A percentile compares a stretch with the other conserved stretches of the same genome.
Evolutionary conservation across 2,797 vertebrate species (phyloP).

Genomic region (Notolabrus celidotus): DNA sequence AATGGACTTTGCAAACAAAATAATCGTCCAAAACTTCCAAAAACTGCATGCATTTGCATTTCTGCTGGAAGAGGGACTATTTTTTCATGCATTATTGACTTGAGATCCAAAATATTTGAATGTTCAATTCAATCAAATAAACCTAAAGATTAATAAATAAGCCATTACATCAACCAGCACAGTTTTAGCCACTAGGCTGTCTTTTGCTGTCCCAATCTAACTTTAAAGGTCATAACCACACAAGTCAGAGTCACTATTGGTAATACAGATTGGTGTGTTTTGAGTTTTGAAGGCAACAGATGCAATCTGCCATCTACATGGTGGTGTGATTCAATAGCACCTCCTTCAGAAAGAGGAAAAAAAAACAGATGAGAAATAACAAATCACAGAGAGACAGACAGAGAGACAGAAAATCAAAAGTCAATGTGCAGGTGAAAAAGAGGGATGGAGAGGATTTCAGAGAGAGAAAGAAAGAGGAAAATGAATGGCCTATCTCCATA

Average conservation of each 20-base stretch:
- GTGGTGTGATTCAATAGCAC: conserved; percentile 14
- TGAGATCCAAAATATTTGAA: not conserved
- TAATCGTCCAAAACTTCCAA: not conserved
- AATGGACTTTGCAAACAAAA: conserved; percentile 7
- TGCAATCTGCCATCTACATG: conserved; percentile 4
- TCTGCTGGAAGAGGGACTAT: not conserved
- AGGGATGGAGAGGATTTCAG: conserved; percentile 41
- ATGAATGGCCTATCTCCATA: conserved; percentile 68
- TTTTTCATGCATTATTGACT: not conserved
- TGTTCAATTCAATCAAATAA: not conserved
- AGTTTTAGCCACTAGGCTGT: not conserved
- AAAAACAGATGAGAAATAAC: conserved; percentile 41
- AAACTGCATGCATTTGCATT: not conserved
- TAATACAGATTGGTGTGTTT: not conserved
- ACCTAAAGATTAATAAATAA: not conserved
- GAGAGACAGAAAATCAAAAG: conserved; percentile 56
- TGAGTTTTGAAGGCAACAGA: conserved; percentile 3
- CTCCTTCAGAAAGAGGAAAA: conserved; percentile 19
- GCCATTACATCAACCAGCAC: rapidly evolving
- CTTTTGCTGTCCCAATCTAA: not conserved
- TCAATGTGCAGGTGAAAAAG: conserved; percentile 44
- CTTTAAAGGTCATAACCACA: not conserved
- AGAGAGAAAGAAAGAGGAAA: conserved; percentile 33
- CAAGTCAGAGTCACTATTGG: not conserved
- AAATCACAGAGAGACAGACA: conserved; percentile 53